phyloP scores from a whole-genome alignment of 2,888 invertebrate species.

The Ophioninae sp. region DNA sequence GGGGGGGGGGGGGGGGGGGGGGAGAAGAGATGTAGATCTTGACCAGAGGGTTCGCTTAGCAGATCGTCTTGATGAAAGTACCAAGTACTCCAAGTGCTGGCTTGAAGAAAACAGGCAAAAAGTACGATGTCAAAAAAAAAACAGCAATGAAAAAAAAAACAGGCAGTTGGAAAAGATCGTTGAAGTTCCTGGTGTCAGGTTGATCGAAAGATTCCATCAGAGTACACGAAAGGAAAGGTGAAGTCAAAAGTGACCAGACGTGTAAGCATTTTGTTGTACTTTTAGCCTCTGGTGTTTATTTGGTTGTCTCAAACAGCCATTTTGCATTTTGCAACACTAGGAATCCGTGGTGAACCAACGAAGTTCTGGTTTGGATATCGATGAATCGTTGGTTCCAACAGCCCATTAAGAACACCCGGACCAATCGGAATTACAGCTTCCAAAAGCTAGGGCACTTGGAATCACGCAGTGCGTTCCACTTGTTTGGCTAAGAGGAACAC shows the following conservation, averaged over 20 bases:
- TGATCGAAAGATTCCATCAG: slow-evolving; percentile 47
- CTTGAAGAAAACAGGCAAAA: slow-evolving; percentile 28
- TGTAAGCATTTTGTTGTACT: too few relatives aligned
- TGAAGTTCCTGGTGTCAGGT: slow-evolving; percentile 54
- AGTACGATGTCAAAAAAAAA: not conserved
- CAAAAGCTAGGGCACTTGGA: too few relatives aligned
- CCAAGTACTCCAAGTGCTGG: slow-evolving; percentile 10
- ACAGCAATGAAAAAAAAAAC: slow-evolving; percentile 23
- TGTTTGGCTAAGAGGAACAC: too few relatives aligned
- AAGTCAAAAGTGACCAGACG: slow-evolving; percentile 60
- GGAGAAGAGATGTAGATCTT: slow-evolving; percentile 34
- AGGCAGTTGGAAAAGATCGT: slow-evolving; percentile 13
- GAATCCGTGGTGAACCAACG: slow-evolving; percentile 20
- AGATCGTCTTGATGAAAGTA: slow-evolving; percentile 49
- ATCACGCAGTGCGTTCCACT: too few relatives aligned
- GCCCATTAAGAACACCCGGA: slow-evolving; percentile 77
- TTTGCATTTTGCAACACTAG: not conserved
- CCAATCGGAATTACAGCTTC: slow-evolving; percentile 69
- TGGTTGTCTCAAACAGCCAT: not conserved
- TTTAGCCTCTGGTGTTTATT: not conserved
- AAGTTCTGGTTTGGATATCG: too few relatives aligned
- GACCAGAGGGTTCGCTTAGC: slow-evolving; percentile 53
- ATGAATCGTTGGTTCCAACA: too few relatives aligned
- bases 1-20: not conserved
- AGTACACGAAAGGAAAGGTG: slow-evolving; percentile 41